Evolutionary conservation across 1,140 invertebrate genomes (phyloP).

Genomic region (Wiebesia pumilae): DNA sequence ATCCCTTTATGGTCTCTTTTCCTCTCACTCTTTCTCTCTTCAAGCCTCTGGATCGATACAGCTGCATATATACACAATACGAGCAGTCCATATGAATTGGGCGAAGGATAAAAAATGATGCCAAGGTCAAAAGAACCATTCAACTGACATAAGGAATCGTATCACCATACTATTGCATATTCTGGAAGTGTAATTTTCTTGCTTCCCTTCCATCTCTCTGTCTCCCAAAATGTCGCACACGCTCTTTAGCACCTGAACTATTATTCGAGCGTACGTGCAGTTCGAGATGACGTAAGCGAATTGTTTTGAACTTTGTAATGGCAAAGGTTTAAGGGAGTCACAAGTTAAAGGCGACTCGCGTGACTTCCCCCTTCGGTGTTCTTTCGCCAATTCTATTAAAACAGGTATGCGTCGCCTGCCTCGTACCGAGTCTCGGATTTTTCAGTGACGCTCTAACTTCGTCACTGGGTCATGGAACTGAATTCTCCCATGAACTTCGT

Average conservation of each 20-base stretch:
- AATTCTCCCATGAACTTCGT: neutral
- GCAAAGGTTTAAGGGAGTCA: neutral
- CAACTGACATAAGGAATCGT: neutral
- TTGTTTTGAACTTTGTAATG: neutral
- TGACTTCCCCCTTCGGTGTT: neutral
- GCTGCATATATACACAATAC: neutral
- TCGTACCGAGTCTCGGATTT: neutral
- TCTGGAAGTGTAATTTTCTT: neutral
- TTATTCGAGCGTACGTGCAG: neutral
- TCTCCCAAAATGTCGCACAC: neutral
- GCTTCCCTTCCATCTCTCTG: neutral
- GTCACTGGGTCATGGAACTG: neutral
- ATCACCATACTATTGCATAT: neutral
- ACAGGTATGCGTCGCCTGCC: neutral
- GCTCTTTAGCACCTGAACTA: neutral
- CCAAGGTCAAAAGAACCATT: constrained; percentile 3
- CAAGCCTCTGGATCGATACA: neutral
- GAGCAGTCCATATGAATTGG: neutral
- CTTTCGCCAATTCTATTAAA: neutral
- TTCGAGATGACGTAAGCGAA: neutral
- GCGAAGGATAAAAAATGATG: constrained; percentile 21
- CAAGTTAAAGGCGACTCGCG: neutral
- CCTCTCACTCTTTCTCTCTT: neutral
- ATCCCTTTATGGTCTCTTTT: neutral
- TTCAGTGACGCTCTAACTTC: neutral